A percentile compares a stretch with the other conserved stretches of the same genome.
phyloP scores from a whole-genome alignment of 2,113 vertebrate genomes.

The Semnornis frantzii region DNA sequence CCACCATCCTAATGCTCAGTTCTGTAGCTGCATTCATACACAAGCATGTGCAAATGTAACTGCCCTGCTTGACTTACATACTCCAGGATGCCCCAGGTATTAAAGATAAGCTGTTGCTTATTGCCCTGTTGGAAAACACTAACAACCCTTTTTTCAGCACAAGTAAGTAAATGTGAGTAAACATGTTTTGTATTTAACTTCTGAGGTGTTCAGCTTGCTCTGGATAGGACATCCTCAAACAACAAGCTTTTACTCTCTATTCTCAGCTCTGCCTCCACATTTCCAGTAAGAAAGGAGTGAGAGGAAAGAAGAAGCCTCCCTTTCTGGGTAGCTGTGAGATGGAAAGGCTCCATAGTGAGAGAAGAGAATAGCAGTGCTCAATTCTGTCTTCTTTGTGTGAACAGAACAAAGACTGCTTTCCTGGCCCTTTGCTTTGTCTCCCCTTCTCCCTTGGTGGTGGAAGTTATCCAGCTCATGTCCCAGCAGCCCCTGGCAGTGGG shows the following conservation, averaged over 20 bases:
- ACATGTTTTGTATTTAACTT: constrained; percentile 31
- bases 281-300: background rate
- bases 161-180: background rate
- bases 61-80: background rate
- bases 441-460: constrained; percentile 10
- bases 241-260: background rate
- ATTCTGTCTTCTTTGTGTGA: background rate
- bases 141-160: background rate
- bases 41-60: background rate
- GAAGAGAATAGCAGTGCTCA: constrained; percentile 6
- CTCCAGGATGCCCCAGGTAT: background rate
- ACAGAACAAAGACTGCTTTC: constrained; percentile 38
- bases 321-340: background rate
- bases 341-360: background rate
- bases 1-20: background rate
- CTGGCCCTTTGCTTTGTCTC: constrained; percentile 18
- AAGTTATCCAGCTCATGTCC: constrained; percentile 1
- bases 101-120: background rate
- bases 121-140: background rate
- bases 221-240: background rate
- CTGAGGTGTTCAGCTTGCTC: background rate
- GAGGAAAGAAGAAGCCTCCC: background rate
- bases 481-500: background rate
- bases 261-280: background rate
- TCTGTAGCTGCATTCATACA: background rate